These are phyloP conservation scores for Asarcornis scutulata DNA, from an alignment of 2,113 vertebrate genomes.

Conservation along the genomic window DNA sequence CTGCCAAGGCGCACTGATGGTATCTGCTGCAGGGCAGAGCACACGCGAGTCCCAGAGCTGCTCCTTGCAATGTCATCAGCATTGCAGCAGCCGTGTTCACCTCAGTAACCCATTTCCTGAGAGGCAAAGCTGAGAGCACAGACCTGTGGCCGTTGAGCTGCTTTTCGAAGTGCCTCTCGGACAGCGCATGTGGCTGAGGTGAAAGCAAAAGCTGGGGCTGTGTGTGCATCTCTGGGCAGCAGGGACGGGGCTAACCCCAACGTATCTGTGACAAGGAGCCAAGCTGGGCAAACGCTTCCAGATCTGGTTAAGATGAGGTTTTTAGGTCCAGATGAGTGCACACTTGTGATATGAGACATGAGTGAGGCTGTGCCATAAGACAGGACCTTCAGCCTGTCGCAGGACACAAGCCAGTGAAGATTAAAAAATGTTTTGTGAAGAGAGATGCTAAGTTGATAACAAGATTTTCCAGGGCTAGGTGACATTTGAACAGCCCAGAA, in stretches of 20 bases:
- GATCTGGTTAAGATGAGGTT: not conserved
- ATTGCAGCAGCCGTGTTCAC: fast-evolving
- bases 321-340: not conserved
- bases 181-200: not conserved
- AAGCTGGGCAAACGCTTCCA: not conserved
- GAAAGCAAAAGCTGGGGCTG: not conserved
- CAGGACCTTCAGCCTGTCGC: not conserved
- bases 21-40: not conserved
- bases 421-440: not conserved
- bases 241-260: not conserved
- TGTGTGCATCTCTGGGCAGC: not conserved
- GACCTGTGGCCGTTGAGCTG: not conserved
- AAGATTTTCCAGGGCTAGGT: not conserved
- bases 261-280: not conserved
- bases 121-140: not conserved
- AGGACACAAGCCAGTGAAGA: not conserved
- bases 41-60: not conserved
- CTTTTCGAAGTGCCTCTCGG: not conserved
- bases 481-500: not conserved
- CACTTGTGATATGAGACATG: not conserved
- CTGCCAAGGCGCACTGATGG: not conserved
- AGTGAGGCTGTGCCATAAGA: not conserved
- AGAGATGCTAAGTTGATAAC: not conserved
- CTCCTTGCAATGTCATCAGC: not conserved
- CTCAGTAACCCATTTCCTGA: not conserved